These are phyloP conservation scores for Ceyx melanurus DNA, from an alignment of 2,113 vertebrate genomes.

Conservation along the genomic window DNA sequence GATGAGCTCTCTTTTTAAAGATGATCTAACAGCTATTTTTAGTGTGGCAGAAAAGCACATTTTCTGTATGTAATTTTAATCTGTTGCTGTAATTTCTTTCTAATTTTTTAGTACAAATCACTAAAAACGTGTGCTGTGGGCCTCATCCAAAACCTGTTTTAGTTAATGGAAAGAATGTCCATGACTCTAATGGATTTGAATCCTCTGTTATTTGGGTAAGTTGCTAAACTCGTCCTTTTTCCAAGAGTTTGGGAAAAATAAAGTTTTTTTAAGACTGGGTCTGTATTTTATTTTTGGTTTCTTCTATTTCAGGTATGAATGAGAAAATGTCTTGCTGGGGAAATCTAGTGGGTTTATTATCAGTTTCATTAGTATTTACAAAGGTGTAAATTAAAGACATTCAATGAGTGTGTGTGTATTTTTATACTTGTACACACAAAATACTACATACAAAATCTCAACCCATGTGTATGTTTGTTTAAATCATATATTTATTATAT, in stretches of 20 bases:
- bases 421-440: neutral
- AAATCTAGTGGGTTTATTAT: neutral
- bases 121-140: neutral
- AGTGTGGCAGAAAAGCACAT: neutral
- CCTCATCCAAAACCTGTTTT: neutral
- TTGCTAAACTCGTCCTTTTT: neutral
- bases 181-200: slow-evolving; percentile 8
- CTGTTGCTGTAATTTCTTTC: neutral
- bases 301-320: neutral
- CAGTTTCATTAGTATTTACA: neutral
- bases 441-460: neutral
- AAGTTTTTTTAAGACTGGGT: neutral
- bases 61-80: slow-evolving; percentile 24
- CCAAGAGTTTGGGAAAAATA: neutral
- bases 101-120: slow-evolving; percentile 10
- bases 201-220: neutral
- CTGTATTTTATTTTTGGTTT: neutral
- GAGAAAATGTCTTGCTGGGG: neutral
- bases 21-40: slow-evolving; percentile 23
- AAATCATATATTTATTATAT: neutral
- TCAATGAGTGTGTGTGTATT: neutral
- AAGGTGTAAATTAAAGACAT: neutral
- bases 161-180: slow-evolving; percentile 1
- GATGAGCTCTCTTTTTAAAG: slow-evolving; percentile 31
- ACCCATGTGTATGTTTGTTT: neutral